Conservation (phyloP, 2,797 vertebrate species). For the Telmatherina bonti region DNA sequence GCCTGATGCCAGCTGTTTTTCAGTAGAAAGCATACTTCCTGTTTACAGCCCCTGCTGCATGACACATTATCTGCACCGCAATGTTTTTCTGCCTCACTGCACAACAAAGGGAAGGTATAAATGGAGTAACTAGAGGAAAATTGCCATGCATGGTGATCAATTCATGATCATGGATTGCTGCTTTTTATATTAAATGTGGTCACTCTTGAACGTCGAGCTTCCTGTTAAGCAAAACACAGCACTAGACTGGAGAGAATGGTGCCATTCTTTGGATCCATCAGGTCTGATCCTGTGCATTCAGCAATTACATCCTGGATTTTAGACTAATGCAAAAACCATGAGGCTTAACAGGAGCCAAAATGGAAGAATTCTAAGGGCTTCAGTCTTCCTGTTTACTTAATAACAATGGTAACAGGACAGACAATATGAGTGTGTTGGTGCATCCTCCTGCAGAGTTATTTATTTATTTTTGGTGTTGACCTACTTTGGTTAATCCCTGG, state of each 20-base stretch:
- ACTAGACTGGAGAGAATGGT: constrained; percentile 37
- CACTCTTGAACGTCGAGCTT: constrained; percentile 18
- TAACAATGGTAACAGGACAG: constrained; percentile 37
- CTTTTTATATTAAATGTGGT: neutral
- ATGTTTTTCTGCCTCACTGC: neutral
- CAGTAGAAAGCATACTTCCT: neutral
- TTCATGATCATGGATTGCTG: neutral
- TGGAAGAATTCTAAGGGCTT: constrained; percentile 36
- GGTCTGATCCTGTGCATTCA: constrained; percentile 13
- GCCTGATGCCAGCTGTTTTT: neutral
- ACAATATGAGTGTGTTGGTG: constrained; percentile 38
- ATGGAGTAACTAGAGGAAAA: neutral
- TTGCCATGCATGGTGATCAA: neutral
- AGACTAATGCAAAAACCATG: constrained; percentile 47
- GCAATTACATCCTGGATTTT: constrained; percentile 21
- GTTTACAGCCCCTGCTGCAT: constrained; percentile 2
- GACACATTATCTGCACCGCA: neutral
- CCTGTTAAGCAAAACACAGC: constrained; percentile 21
- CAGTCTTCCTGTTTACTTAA: constrained; percentile 50
- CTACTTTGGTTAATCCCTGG: constrained; percentile 46
- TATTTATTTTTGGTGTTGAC: constrained; percentile 43
- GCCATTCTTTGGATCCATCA: constrained; percentile 26
- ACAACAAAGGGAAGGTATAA: neutral
- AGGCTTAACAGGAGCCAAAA: constrained; percentile 28
- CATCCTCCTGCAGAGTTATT: constrained; percentile 22